Evolutionary conservation across 2,113 vertebrate species (phyloP).

Genomic region (Poecile atricapillus): DNA sequence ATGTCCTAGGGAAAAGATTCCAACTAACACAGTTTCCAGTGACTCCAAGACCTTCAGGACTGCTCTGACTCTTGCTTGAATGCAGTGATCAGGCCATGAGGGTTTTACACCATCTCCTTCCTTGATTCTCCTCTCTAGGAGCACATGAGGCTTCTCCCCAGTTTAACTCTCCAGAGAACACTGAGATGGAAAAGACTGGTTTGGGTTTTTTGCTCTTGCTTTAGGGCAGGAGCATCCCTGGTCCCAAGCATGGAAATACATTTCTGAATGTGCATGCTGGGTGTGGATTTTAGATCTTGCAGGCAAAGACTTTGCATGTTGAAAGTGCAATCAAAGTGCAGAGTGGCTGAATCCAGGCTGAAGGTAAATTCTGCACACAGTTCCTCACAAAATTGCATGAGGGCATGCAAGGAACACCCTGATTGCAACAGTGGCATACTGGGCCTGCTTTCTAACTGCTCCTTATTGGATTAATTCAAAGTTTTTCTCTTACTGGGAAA

Average conservation of each 20-base stretch:
- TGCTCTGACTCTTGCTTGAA: background rate
- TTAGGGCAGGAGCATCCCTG: background rate
- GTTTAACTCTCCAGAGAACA: background rate
- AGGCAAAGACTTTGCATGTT: background rate
- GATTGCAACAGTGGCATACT: background rate
- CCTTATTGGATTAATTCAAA: slow-evolving; percentile 61
- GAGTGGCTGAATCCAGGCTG: background rate
- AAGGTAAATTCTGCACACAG: background rate
- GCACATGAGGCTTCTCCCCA: background rate
- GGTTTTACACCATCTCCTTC: background rate
- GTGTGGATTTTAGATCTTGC: background rate
- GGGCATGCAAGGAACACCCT: background rate
- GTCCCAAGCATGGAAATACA: background rate
- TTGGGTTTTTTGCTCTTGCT: background rate
- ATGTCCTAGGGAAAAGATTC: background rate
- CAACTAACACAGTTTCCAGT: background rate
- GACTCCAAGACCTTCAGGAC: background rate
- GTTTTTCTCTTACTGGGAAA: slow-evolving; percentile 57
- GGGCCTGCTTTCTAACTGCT: background rate
- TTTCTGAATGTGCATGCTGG: background rate
- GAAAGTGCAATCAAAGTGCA: background rate
- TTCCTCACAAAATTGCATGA: background rate
- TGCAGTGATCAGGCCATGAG: background rate
- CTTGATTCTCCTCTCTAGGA: background rate
- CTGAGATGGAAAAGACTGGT: background rate